phyloP scores from a whole-genome alignment of 2,888 invertebrate genomes.

The Meganola albula region DNA sequence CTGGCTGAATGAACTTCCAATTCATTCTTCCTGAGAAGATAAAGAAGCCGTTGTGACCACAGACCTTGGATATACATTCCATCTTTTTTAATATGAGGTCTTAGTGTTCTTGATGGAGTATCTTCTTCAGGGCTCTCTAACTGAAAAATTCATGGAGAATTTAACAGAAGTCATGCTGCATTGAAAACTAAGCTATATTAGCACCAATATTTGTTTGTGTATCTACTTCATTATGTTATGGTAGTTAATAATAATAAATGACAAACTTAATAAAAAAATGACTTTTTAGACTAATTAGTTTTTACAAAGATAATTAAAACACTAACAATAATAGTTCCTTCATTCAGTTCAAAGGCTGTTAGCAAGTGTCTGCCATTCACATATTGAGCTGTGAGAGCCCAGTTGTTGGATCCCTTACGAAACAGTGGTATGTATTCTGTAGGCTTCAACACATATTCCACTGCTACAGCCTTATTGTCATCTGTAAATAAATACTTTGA shows the following conservation, averaged over 20 bases:
- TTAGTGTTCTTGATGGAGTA: conserved; percentile 56
- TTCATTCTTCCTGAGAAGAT: conserved; percentile 58
- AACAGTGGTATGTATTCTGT: conserved; percentile 61
- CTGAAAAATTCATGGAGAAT: no score
- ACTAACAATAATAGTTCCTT: conserved; percentile 70
- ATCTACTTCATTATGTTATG: no score
- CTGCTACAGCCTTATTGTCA: conserved; percentile 57
- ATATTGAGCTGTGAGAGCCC: conserved; percentile 69
- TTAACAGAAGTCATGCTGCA: no score
- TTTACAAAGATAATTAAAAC: neutral
- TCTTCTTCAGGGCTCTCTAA: conserved; percentile 69
- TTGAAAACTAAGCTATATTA: no score
- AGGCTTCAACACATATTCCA: conserved; percentile 64
- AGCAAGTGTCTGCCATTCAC: conserved; percentile 71
- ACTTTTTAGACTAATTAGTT: conserved; percentile 1
- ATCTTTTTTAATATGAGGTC: conserved; percentile 60
- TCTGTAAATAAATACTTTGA: conserved; percentile 43
- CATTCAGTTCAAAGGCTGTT: conserved; percentile 68
- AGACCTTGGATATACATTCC: conserved; percentile 57
- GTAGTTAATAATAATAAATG: no score
- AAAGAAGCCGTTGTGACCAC: conserved; percentile 67
- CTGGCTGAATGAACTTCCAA: conserved; percentile 66
- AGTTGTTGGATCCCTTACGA: conserved; percentile 63
- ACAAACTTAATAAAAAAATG: no score
- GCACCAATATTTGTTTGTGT: no score